Evolutionary conservation across 2,797 vertebrate genomes (phyloP).

Genomic region (Buphagus erythrorhynchus): DNA sequence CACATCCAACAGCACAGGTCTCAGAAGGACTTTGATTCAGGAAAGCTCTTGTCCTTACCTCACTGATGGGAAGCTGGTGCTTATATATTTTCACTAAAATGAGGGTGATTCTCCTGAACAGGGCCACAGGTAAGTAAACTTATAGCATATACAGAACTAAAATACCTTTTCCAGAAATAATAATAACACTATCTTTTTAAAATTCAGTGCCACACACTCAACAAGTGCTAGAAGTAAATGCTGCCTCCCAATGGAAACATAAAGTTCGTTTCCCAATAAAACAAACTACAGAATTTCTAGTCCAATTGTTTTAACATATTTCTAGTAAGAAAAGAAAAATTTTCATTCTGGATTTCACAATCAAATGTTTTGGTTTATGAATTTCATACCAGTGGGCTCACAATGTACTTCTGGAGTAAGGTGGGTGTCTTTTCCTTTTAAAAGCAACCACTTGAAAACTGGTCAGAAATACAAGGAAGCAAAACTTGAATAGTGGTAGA

Average conservation of each 20-base stretch:
- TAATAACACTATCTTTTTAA: neutral
- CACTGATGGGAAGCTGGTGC: neutral
- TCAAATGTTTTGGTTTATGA: neutral
- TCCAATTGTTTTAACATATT: neutral
- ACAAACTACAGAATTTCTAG: neutral
- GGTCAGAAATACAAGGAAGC: neutral
- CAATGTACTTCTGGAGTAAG: neutral
- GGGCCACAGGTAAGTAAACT: neutral
- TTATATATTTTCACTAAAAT: neutral
- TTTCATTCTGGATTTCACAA: neutral
- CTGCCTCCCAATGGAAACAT: constrained; percentile 55
- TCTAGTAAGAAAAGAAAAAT: neutral
- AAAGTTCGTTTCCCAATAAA: neutral
- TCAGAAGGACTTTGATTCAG: neutral
- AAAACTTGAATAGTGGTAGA: neutral
- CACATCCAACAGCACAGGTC: neutral
- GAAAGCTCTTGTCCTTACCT: neutral
- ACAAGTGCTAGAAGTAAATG: constrained; percentile 41
- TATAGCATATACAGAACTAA: neutral
- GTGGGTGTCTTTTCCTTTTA: neutral
- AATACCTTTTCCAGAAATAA: neutral
- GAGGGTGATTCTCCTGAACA: neutral
- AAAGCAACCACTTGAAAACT: neutral
- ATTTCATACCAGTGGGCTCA: neutral
- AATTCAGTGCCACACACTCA: neutral